phyloP scores from a whole-genome alignment of 1,140 invertebrate species.

The Drosophila nigrodunni region DNA sequence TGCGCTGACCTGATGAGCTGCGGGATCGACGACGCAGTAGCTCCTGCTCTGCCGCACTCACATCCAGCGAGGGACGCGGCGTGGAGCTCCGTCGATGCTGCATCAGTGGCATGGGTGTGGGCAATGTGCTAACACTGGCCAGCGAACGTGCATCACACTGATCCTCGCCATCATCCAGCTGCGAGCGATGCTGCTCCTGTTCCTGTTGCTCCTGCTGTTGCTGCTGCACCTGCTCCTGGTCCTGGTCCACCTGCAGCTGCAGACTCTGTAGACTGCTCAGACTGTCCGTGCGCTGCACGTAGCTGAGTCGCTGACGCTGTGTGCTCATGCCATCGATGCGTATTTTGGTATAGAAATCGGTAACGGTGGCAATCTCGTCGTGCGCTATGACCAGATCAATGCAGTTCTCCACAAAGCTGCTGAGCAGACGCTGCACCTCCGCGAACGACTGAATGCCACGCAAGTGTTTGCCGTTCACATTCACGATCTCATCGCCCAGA shows the following conservation, averaged over 20 bases:
- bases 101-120: conserved; percentile 78
- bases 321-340: conserved; percentile 72
- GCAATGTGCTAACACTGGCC: conserved; percentile 71
- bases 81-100: conserved; percentile 78
- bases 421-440: conserved; percentile 86
- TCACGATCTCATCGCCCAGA: conserved; percentile 93
- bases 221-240: conserved; percentile 29
- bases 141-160: conserved; percentile 69
- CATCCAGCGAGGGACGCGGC: conserved; percentile 68
- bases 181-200: conserved; percentile 9
- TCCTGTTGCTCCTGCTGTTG: conserved; percentile 23
- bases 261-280: conserved; percentile 74
- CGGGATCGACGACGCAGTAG: conserved; percentile 62
- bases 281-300: conserved; percentile 78
- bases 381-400: conserved; percentile 88
- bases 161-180: conserved; percentile 45
- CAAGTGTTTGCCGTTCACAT: conserved; percentile 93
- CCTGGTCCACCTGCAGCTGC: conserved; percentile 57
- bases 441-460: conserved; percentile 89
- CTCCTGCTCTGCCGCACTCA: conserved; percentile 57
- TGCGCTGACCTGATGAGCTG: conserved; percentile 80
- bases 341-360: conserved; percentile 83
- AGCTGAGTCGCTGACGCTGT: conserved; percentile 70
- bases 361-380: conserved; percentile 84
- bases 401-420: conserved; percentile 84